Evolutionary conservation across 2,113 vertebrate species (phyloP).

Genomic region (Camelus bactrianus): DNA sequence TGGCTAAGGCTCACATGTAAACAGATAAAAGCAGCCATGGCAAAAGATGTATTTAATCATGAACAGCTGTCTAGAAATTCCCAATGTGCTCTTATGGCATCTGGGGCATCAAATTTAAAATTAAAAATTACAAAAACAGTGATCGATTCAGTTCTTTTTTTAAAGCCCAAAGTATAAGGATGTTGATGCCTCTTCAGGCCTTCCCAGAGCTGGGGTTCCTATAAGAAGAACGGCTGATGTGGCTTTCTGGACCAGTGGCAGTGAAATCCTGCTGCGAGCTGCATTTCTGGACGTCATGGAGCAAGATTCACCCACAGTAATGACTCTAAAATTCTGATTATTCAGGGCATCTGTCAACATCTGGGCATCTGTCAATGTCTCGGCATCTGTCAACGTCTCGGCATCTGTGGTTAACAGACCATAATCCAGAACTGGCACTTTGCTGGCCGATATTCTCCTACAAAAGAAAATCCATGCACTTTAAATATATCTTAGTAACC

Average conservation of each 20-base stretch:
- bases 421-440: conserved; percentile 95
- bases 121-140: neutral
- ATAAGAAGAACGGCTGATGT: conserved; percentile 94
- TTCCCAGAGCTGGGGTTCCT: conserved; percentile 97
- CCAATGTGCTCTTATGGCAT: neutral
- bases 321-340: conserved; percentile 91
- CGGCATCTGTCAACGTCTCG: conserved; percentile 89
- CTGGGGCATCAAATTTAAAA: conserved; percentile 35
- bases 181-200: conserved; percentile 95
- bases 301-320: conserved; percentile 97
- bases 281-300: conserved; percentile 97
- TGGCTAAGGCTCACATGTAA: neutral
- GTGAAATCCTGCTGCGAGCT: conserved; percentile 93
- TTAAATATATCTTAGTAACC: conserved; percentile 52
- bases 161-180: neutral
- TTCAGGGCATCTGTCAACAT: conserved; percentile 76
- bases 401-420: conserved; percentile 95
- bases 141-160: neutral
- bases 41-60: conserved; percentile 38
- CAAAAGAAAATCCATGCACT: conserved; percentile 76
- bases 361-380: conserved; percentile 88
- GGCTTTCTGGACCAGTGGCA: conserved; percentile 94
- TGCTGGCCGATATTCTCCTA: conserved; percentile 93
- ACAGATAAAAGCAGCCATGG: neutral
- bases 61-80: neutral